Evolutionary conservation across 2,888 invertebrate genomes (phyloP).

Genomic region (Dioctria linearis): DNA sequence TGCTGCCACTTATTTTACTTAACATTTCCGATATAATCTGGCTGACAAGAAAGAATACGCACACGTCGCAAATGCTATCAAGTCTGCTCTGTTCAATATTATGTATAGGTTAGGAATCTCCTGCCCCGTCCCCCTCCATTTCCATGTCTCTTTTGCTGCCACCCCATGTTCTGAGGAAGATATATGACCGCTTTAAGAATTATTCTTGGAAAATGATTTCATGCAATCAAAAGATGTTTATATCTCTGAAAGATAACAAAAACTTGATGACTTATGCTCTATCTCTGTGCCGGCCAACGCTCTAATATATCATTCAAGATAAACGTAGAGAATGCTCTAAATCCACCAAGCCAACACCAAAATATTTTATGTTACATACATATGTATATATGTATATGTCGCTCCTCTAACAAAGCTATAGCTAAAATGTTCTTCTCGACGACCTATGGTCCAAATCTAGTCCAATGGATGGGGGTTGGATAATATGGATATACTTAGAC

Average conservation of each 20-base stretch:
- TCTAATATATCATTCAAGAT: conserved; percentile 44
- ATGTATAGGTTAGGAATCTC: too few relatives aligned
- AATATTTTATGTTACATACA: neutral
- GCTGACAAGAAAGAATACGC: neutral
- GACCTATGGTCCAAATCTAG: neutral
- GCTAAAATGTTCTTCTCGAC: neutral
- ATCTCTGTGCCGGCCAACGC: conserved; percentile 28
- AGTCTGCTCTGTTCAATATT: neutral
- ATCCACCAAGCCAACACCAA: neutral
- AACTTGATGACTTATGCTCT: conserved; percentile 47
- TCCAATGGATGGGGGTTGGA: neutral
- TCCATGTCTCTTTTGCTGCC: neutral
- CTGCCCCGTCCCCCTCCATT: neutral
- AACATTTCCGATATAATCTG: conserved; percentile 32
- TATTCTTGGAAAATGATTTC: conserved; percentile 45
- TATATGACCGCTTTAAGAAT: conserved; percentile 38
- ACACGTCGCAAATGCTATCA: neutral
- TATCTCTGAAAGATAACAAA: conserved; percentile 40
- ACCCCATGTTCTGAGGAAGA: conserved; percentile 23
- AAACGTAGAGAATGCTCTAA: conserved; percentile 4
- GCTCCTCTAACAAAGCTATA: neutral
- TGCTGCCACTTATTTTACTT: conserved; percentile 34
- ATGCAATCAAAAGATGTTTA: conserved; percentile 50
- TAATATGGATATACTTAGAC: neutral
- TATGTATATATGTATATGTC: neutral